phyloP scores from a whole-genome alignment of 2,888 invertebrate genomes.

The Eudasyphora cyanicolor region DNA sequence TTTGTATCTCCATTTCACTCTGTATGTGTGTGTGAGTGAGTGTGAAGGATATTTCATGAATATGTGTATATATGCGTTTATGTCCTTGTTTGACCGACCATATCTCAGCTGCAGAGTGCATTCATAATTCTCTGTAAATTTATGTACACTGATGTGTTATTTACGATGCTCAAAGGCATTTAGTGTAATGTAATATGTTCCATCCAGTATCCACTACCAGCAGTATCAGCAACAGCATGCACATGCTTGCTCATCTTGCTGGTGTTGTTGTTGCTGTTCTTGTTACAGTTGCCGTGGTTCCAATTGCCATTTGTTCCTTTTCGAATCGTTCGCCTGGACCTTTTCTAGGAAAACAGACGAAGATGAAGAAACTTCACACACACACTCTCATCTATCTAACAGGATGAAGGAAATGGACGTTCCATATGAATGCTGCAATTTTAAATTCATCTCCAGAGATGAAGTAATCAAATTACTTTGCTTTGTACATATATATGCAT shows the following conservation, averaged over 20 bases:
- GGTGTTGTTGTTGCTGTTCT: slow-evolving; percentile 39
- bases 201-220: neutral
- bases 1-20: too few relatives aligned
- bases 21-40: neutral
- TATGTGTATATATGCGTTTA: neutral
- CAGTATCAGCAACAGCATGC: too few relatives aligned
- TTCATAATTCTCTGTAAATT: slow-evolving; percentile 77
- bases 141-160: slow-evolving; percentile 77
- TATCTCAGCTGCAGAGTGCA: slow-evolving; percentile 67
- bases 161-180: slow-evolving; percentile 77
- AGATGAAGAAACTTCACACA: slow-evolving; percentile 1
- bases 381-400: neutral
- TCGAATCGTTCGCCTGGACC: neutral
- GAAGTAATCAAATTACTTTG: slow-evolving; percentile 66
- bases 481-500: slow-evolving; percentile 14
- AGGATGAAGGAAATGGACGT: slow-evolving; percentile 12
- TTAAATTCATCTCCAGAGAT: slow-evolving; percentile 72
- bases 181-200: slow-evolving; percentile 63
- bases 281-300: slow-evolving; percentile 19
- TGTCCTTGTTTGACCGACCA: slow-evolving; percentile 57
- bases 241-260: neutral
- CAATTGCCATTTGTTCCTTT: neutral
- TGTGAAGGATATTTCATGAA: neutral
- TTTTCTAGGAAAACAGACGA: neutral
- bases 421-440: slow-evolving; percentile 65